Conservation (phyloP, 2,113 vertebrate genomes). For the Crotalus helleri region DNA sequence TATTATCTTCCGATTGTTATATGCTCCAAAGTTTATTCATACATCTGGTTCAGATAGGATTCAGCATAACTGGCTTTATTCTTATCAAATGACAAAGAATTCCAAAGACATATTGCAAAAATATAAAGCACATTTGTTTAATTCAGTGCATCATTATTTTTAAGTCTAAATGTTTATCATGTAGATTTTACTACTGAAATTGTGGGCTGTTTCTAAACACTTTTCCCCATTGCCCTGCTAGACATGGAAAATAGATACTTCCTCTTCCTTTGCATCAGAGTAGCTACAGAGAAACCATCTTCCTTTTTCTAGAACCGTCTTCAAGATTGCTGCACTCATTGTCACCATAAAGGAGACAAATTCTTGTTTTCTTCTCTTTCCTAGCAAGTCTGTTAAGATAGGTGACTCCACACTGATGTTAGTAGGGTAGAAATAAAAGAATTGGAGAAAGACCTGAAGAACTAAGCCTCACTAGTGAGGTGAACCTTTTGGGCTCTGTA, state of each 20-base stretch:
- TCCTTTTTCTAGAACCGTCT: background rate
- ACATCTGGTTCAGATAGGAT: background rate
- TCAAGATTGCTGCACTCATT: background rate
- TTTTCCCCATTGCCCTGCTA: background rate
- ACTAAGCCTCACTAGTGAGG: background rate
- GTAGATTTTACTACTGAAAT: background rate
- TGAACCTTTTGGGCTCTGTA: background rate
- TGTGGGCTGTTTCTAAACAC: background rate
- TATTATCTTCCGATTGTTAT: background rate
- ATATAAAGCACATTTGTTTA: background rate
- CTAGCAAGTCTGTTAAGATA: background rate
- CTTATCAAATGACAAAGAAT: background rate
- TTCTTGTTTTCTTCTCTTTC: background rate
- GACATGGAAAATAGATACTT: background rate
- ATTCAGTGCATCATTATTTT: background rate
- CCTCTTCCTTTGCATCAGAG: background rate
- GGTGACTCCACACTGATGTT: background rate
- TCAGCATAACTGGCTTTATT: background rate
- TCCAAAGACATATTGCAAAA: background rate
- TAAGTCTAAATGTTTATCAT: background rate
- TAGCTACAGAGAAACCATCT: background rate
- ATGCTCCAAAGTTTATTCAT: background rate
- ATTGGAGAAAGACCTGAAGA: background rate
- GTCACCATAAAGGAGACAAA: background rate
- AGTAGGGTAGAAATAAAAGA: background rate